Evolutionary conservation across 2,888 invertebrate species (phyloP).

Genomic region (Perithous albicinctus): DNA sequence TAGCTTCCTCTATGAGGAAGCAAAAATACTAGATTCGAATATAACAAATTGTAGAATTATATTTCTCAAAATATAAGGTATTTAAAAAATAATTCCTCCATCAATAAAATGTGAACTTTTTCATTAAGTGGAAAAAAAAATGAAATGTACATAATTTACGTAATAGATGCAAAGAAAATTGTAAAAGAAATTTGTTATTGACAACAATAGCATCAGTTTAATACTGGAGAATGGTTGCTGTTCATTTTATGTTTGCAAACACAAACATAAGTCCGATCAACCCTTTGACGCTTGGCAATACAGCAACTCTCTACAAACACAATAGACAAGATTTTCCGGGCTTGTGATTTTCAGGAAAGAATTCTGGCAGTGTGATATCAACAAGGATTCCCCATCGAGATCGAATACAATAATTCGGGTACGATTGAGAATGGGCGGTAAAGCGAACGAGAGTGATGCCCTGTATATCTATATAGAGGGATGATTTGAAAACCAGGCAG

Average conservation of each 20-base stretch:
- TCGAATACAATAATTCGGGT: constrained; percentile 32
- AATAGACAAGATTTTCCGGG: constrained; percentile 56
- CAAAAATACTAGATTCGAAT: too few relatives aligned
- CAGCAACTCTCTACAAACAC: constrained; percentile 7
- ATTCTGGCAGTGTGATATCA: constrained; percentile 27
- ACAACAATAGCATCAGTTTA: neutral
- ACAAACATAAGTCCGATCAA: constrained; percentile 11
- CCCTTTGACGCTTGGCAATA: constrained; percentile 46
- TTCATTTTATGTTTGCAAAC: constrained; percentile 21
- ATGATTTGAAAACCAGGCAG: constrained; percentile 46
- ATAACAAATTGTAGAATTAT: too few relatives aligned
- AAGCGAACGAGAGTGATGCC: constrained; percentile 43
- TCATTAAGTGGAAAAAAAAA: too few relatives aligned
- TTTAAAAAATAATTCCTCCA: too few relatives aligned
- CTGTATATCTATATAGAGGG: constrained; percentile 51
- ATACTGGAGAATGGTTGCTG: neutral
- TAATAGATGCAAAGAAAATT: too few relatives aligned
- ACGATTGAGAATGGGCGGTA: constrained; percentile 13
- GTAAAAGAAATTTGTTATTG: too few relatives aligned
- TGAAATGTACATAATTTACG: too few relatives aligned
- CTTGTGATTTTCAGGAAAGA: constrained; percentile 59
- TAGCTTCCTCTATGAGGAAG: too few relatives aligned
- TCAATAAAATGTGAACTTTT: too few relatives aligned
- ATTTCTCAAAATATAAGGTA: too few relatives aligned
- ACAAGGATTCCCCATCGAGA: constrained; percentile 54